Base-by-base conservation (phyloP, 2,797 vertebrate species). In the Squalus acanthias region DNA sequence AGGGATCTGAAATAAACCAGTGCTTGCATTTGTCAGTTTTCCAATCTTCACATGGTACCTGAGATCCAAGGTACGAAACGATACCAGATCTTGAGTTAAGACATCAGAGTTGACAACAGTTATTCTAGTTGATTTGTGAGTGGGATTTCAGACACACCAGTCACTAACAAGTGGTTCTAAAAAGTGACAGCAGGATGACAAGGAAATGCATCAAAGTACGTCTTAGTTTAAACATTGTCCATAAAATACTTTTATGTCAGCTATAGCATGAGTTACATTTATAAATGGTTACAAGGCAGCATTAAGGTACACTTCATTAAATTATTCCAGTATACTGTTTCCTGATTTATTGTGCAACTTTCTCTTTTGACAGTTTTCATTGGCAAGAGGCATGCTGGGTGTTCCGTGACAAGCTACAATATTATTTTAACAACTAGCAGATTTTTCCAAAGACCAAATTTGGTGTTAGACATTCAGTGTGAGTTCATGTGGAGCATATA, bases 261-360 rank as follows among this genome's bases (percentile, higher is more conserved):
- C 92, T 69, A 65, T 69, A 17, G 65, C n/a, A 13, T 67, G 63
- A 46, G 53, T 88, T 95, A 95, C 46, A 95, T 95, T 74, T 53
- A 70, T 95, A 95, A 95, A 72, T 50, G 39, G 50, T 95, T 70
- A 29, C 46, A 72, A 95, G 5, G 89, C 65, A 72, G 63, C 70
- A 95, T 95, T 46, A 50, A 70, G 69, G 70, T 53, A 74, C 46
- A 72, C 26, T 72, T 74, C 67, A 74, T 95, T 72, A 72, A 95
- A 95, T 95, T 39, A 95, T 72, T 74, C 39, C 69, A 70, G 67
- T 50, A 4, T 24, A 74, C 46, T 74, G 70, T 33, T 95, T 72
- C 46, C 69, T 74, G 94, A 72, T 72, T 95, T 95, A 95, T 95
- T 95, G 26, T 33, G 10, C 26, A 72, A 72, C 67, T 95, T 95